Conservation (phyloP, 2,888 invertebrate species). For the Drosophila rubida region DNA sequence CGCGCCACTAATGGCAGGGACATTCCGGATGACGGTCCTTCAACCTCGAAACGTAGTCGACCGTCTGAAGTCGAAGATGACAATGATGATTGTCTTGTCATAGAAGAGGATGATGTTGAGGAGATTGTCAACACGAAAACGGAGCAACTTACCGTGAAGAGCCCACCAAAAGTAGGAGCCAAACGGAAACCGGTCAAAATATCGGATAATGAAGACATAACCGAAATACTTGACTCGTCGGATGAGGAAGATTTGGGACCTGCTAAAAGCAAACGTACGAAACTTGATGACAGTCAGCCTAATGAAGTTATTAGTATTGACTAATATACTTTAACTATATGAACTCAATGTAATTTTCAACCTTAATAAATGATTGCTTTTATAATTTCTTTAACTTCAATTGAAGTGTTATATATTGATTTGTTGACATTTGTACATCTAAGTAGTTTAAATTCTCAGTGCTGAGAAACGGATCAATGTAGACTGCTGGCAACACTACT, state of each 20-base stretch:
- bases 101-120: slow-evolving; percentile 77
- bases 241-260: slow-evolving; percentile 66
- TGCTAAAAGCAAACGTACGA: slow-evolving; percentile 66
- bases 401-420: not conserved
- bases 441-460: not conserved
- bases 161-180: slow-evolving; percentile 40
- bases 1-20: slow-evolving; percentile 53
- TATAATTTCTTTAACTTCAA: not conserved
- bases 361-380: slow-evolving; percentile 21
- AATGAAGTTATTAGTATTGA: slow-evolving; percentile 74
- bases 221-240: slow-evolving; percentile 79
- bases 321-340: slow-evolving; percentile 37
- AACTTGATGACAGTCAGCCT: slow-evolving; percentile 33
- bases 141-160: slow-evolving; percentile 56
- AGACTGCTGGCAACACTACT: slow-evolving; percentile 28
- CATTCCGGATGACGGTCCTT: slow-evolving; percentile 75
- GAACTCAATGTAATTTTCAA: slow-evolving; percentile 13
- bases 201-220: slow-evolving; percentile 56
- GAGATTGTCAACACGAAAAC: slow-evolving; percentile 44
- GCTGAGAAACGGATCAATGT: not conserved
- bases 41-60: slow-evolving; percentile 82
- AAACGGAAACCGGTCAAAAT: slow-evolving; percentile 76
- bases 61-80: slow-evolving; percentile 65
- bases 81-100: slow-evolving; percentile 81
- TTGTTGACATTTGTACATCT: not conserved